Evolutionary conservation across 2,888 invertebrate species (phyloP).

Genomic region (Pandemis corylana): DNA sequence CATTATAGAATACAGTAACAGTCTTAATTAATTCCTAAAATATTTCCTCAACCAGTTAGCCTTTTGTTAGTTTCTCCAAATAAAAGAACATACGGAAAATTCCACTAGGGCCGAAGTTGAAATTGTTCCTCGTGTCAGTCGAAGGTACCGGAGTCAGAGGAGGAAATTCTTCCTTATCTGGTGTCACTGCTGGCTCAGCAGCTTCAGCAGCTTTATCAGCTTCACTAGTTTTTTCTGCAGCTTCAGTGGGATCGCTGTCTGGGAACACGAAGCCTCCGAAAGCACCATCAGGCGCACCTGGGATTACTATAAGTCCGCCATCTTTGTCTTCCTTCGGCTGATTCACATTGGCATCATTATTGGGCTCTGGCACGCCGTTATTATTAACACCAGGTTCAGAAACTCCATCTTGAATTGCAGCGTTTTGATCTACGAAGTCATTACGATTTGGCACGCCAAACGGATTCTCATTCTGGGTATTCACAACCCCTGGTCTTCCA

Average conservation of each 20-base stretch:
- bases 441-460: slow-evolving; percentile 41
- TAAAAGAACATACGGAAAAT: slow-evolving; percentile 52
- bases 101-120: slow-evolving; percentile 53
- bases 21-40: not conserved
- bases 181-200: not conserved
- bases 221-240: slow-evolving; percentile 7
- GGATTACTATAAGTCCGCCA: slow-evolving; percentile 27
- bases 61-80: slow-evolving; percentile 22
- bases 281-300: not conserved
- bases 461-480: slow-evolving; percentile 18
- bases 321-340: not conserved
- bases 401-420: slow-evolving; percentile 18
- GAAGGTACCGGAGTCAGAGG: slow-evolving; percentile 55
- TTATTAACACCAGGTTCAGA: slow-evolving; percentile 4
- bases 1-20: not conserved
- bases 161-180: slow-evolving; percentile 38
- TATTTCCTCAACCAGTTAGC: not conserved
- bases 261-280: slow-evolving; percentile 27
- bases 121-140: slow-evolving; percentile 52
- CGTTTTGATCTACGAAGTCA: slow-evolving; percentile 32
- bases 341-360: slow-evolving; percentile 8
- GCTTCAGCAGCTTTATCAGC: slow-evolving; percentile 24
- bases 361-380: slow-evolving; percentile 16
- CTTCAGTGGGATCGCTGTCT: not conserved
- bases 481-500: slow-evolving; percentile 42